A percentile compares a stretch with the other conserved stretches of the same genome.
Conservation (phyloP, 2,888 invertebrate genomes). For the Parthenolecanium corni region DNA sequence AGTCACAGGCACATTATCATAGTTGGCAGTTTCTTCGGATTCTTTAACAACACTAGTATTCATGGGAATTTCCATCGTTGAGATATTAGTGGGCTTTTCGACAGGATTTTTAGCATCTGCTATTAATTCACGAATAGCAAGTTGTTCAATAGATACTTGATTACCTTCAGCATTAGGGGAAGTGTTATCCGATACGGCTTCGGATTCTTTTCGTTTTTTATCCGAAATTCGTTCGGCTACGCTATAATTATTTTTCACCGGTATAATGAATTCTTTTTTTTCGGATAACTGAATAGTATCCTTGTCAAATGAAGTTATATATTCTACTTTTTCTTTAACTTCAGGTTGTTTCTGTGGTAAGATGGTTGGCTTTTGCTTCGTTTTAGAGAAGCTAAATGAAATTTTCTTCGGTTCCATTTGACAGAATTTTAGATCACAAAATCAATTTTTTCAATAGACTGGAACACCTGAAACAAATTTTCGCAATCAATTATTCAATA, state of each 20-base stretch:
- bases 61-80: slow-evolving; percentile 43
- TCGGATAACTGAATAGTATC: background rate
- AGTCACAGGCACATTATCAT: slow-evolving; percentile 56
- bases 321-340: slow-evolving; percentile 8
- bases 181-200: background rate
- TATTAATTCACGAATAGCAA: slow-evolving; percentile 61
- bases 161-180: background rate
- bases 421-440: too few species aligned
- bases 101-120: slow-evolving; percentile 39
- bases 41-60: slow-evolving; percentile 48
- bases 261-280: background rate
- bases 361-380: slow-evolving; percentile 8
- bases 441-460: too few species aligned
- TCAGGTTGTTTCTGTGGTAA: background rate
- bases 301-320: slow-evolving; percentile 12
- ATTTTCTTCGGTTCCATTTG: slow-evolving; percentile 9
- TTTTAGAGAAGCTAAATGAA: slow-evolving; percentile 23
- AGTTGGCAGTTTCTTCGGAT: slow-evolving; percentile 54
- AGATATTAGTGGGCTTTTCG: slow-evolving; percentile 27
- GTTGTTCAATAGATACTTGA: slow-evolving; percentile 48
- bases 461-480: too few species aligned
- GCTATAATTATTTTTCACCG: background rate
- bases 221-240: background rate
- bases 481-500: too few species aligned
- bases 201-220: background rate